Conservation (phyloP, 2,113 vertebrate species). For the Periophthalmodon schlosseri region DNA sequence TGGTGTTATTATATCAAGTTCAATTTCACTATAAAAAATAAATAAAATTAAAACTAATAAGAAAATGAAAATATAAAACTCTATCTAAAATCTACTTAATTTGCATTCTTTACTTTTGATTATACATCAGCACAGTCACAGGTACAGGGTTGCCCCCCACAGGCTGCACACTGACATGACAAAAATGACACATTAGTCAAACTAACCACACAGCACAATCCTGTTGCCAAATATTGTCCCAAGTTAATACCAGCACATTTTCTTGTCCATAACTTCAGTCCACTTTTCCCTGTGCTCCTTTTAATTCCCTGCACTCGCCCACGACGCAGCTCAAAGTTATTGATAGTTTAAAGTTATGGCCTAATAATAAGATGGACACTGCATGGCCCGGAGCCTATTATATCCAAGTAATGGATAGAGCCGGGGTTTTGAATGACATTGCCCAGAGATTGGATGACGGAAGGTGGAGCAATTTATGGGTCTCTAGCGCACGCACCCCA, state of each 20-base stretch:
- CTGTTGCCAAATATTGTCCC: conserved; percentile 24
- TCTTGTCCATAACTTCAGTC: conserved; percentile 56
- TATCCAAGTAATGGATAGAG: conserved; percentile 78
- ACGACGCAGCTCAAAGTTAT: conserved; percentile 72
- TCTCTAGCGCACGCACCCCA: conserved; percentile 21
- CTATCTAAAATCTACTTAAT: conserved; percentile 3
- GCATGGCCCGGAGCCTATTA: conserved; percentile 79
- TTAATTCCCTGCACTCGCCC: conserved; percentile 19
- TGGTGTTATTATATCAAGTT: background rate
- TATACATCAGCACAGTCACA: conserved; percentile 26
- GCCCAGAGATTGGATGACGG: conserved; percentile 79
- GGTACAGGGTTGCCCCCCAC: conserved; percentile 62
- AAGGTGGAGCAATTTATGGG: conserved; percentile 77
- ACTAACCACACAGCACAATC: conserved; percentile 11
- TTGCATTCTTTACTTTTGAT: conserved; percentile 42
- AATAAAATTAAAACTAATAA: conserved; percentile 14
- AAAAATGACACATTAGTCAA: conserved; percentile 17
- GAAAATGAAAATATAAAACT: background rate
- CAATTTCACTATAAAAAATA: background rate
- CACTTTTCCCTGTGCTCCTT: conserved; percentile 27
- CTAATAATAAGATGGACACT: conserved; percentile 80
- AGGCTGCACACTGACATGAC: conserved; percentile 41
- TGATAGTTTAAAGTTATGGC: conserved; percentile 80
- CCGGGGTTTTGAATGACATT: conserved; percentile 80
- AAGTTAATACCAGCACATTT: conserved; percentile 27